phyloP scores from a whole-genome alignment of 1,140 invertebrate genomes.

The Drosophila kanapiae region DNA sequence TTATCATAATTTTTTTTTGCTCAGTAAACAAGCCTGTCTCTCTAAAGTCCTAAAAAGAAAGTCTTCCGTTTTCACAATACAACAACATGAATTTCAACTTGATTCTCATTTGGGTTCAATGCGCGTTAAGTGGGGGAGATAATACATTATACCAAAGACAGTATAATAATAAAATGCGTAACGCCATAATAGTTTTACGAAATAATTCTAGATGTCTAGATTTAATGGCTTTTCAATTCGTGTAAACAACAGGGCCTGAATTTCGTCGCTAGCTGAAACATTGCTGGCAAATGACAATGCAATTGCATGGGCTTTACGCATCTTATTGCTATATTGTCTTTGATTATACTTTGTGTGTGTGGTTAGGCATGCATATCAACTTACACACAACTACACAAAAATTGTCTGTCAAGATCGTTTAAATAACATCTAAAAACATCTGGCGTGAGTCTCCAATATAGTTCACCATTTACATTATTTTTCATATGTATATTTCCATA shows the following conservation, averaged over 20 bases:
- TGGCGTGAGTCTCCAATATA: slow-evolving; percentile 43
- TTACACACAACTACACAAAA: slow-evolving; percentile 70
- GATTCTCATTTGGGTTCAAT: slow-evolving; percentile 50
- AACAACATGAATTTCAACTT: slow-evolving; percentile 60
- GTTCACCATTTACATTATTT: slow-evolving; percentile 38
- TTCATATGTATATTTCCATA: slow-evolving; percentile 32
- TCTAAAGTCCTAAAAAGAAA: slow-evolving; percentile 44
- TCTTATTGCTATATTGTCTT: neutral
- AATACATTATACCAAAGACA: slow-evolving; percentile 12
- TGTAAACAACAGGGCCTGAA: neutral
- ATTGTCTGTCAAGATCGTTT: slow-evolving; percentile 62
- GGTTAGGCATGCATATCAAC: slow-evolving; percentile 43
- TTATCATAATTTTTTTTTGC: slow-evolving; percentile 26
- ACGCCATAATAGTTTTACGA: neutral
- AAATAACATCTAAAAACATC: slow-evolving; percentile 73
- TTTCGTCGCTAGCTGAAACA: too few species aligned
- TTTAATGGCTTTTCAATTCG: neutral
- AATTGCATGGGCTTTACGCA: neutral
- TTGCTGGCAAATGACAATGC: neutral
- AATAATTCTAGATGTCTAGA: neutral
- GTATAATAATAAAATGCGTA: neutral
- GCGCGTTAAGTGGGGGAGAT: slow-evolving; percentile 34
- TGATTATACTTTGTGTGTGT: slow-evolving; percentile 14
- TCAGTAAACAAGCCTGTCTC: slow-evolving; percentile 58
- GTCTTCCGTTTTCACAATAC: slow-evolving; percentile 71